A percentile compares a stretch with the other conserved stretches of the same genome.
These are phyloP conservation scores for Excalfactoria chinensis DNA, from an alignment of 2,113 vertebrate genomes.

Conservation along the genomic window DNA sequence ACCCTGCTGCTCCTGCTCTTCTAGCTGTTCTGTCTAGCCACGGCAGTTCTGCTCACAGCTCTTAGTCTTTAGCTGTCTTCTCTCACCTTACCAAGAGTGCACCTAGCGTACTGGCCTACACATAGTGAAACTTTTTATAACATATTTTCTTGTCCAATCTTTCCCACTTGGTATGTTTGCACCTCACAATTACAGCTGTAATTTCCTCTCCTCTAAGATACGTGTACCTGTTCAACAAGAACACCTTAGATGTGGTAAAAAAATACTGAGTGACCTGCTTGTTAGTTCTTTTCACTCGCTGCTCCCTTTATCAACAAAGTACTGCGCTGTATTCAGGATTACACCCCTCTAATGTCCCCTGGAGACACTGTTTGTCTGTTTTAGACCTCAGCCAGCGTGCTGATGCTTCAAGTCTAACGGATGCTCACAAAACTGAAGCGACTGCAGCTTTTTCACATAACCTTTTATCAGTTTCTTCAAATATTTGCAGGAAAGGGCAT, in stretches of 20 bases:
- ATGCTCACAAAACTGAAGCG: background rate
- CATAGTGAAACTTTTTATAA: background rate
- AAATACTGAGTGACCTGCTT: background rate
- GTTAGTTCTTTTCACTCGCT: background rate
- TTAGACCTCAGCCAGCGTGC: background rate
- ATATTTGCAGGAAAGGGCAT: background rate
- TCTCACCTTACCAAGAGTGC: background rate
- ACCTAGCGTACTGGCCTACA: background rate
- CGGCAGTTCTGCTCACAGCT: background rate
- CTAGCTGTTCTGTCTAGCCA: background rate
- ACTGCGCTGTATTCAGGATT: background rate
- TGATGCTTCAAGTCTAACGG: background rate
- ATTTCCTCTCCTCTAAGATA: background rate
- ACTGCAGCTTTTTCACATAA: background rate
- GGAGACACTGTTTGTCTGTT: background rate
- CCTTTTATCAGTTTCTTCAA: background rate
- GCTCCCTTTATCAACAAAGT: background rate
- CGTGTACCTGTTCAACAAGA: background rate
- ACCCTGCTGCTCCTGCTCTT: background rate
- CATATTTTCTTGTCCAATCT: background rate
- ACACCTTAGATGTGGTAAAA: background rate
- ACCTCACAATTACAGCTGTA: background rate
- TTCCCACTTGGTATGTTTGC: background rate
- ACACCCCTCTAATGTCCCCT: background rate
- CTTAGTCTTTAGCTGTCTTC: background rate